Conservation (phyloP, 92 coral and sea anemone species). For the Bergia puertoricense region DNA sequence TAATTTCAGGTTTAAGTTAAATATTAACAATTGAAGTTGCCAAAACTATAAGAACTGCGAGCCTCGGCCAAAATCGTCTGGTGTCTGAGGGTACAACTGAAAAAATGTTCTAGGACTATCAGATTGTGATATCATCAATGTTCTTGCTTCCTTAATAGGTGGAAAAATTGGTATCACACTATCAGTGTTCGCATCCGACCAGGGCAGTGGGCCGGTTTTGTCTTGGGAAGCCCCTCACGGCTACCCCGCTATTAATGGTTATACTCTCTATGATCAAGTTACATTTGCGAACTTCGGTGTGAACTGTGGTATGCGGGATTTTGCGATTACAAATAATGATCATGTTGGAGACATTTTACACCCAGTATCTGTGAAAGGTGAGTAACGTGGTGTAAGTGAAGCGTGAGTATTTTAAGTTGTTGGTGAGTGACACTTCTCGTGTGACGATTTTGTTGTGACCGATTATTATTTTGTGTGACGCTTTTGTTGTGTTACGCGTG, state of each 20-base stretch:
- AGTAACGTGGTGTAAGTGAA: neutral
- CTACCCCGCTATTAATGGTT: slow-evolving; percentile 76
- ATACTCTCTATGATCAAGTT: slow-evolving; percentile 49
- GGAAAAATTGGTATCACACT: slow-evolving; percentile 72
- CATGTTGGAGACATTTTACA: slow-evolving; percentile 82
- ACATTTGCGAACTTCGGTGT: slow-evolving; percentile 71
- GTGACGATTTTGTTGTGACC: too few species aligned
- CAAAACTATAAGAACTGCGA: too few species aligned
- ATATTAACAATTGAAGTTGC: too few species aligned
- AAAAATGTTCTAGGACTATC: too few species aligned
- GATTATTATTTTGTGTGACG: too few species aligned
- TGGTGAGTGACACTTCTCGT: slow-evolving; percentile 24
- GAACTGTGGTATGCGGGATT: slow-evolving; percentile 71
- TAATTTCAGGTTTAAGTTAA: too few species aligned
- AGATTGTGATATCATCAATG: neutral
- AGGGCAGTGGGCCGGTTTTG: slow-evolving; percentile 60
- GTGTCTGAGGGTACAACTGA: too few species aligned
- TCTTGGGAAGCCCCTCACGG: slow-evolving; percentile 63
- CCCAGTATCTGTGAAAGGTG: slow-evolving; percentile 54
- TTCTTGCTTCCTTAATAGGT: slow-evolving; percentile 38
- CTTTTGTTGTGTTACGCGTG: too few species aligned
- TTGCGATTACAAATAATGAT: slow-evolving; percentile 63
- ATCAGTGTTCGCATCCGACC: slow-evolving; percentile 55
- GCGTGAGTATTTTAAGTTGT: neutral
- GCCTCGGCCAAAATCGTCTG: too few species aligned